These are phyloP conservation scores for Pseudomyrmex gracilis DNA, from an alignment of 1,140 invertebrate genomes.

Conservation along the genomic window DNA sequence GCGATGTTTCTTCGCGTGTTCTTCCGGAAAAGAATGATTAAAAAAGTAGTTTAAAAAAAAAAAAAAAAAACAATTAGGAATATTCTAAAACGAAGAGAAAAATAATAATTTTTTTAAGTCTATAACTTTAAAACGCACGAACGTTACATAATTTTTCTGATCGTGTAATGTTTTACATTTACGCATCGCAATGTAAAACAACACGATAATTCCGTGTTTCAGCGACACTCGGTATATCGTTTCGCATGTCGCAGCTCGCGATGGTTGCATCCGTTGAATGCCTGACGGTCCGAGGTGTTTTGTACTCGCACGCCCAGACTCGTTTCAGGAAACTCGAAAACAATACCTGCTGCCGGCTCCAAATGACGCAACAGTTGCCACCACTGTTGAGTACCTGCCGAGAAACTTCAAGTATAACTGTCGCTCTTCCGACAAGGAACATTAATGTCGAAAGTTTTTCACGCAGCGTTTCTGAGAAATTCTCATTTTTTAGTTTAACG, in stretches of 20 bases:
- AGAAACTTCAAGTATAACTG: neutral
- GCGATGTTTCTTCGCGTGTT: neutral
- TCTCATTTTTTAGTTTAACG: too few species aligned
- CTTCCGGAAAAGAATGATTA: neutral
- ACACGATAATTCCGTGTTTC: neutral
- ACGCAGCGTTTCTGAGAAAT: too few species aligned
- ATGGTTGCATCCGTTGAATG: conserved; percentile 28
- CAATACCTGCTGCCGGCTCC: conserved; percentile 69
- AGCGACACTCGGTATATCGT: conserved; percentile 36
- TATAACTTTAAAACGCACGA: too few species aligned
- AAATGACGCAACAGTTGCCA: conserved; percentile 74
- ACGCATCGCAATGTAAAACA: too few species aligned
- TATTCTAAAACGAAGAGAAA: neutral
- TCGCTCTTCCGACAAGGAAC: conserved; percentile 2
- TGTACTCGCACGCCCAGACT: conserved; percentile 50
- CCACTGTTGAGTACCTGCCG: conserved; percentile 31
- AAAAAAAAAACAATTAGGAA: neutral
- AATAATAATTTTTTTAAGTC: too few species aligned
- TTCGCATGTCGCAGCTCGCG: neutral
- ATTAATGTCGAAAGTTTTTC: too few species aligned
- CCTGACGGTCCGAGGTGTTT: conserved; percentile 36
- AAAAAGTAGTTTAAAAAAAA: neutral
- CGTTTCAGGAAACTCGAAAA: conserved; percentile 76
- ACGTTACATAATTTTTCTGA: too few species aligned
- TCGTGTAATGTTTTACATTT: too few species aligned